Evolutionary conservation across 1,140 invertebrate species (phyloP), one percentile per base, ranked within the genome.

Genomic region (Trialeurodes vaporariorum): DNA sequence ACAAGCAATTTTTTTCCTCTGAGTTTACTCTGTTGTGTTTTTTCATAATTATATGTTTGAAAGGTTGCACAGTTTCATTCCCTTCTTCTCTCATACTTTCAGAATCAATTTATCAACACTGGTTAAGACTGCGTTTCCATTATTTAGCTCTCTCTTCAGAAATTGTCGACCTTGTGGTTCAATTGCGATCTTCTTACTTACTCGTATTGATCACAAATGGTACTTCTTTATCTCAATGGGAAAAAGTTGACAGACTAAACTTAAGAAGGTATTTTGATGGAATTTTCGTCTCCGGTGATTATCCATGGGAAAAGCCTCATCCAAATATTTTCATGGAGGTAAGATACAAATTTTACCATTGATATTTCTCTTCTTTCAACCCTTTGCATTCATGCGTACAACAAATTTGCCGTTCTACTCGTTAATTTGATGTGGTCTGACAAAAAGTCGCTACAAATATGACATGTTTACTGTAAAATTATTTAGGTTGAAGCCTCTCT

Each of bases 121-220:
- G 90, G 90, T 76, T 92, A 69, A 81, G 84, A 71, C 78, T 90
- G 67, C 85, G 90, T 71, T 91, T 90, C 76, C 81, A 86, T 68
- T 87, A 86, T 77, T 76, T 93, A 76, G 82, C 83, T 65, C 74
- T 90, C 66, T 76, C 83, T 1, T 77, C 84, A 25, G 86, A 89
- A 64, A 84, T 88, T 60, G 78, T 84, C 70, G 78, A 82, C 58
- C 79, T 92, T 67, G 79, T 92, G 59, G 79, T 80, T 70, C 83
- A 84, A 58, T 79, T 91, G 64, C 82, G 83, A 71, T 81, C 86
- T 74, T 84, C 86, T 72, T 92, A 90, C 77, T 79, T 85, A 65
- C 77, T 93, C 68, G 90, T 85, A 61, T 78, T 93, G 68, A 90
- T 92, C 73, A 91, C 90, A 64, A 93, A 93, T 77, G 91, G 91